Evolutionary conservation across 1,140 invertebrate species (phyloP).

Genomic region (Drosophila baimaii): DNA sequence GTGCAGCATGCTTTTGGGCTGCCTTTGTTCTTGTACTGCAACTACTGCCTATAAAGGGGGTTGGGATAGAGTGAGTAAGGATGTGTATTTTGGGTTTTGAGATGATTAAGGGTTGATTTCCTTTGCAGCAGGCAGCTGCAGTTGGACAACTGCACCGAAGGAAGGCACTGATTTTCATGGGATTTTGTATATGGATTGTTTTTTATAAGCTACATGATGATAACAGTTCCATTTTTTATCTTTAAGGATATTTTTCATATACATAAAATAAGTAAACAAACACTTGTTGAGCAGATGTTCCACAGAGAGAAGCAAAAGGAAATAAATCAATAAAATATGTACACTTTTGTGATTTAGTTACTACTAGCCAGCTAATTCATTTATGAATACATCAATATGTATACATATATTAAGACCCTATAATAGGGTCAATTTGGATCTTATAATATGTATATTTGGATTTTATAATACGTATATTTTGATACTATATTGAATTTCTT

Average conservation of each 20-base stretch:
- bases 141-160: background rate
- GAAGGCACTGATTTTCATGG: background rate
- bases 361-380: too few relatives aligned
- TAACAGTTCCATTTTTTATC: too few relatives aligned
- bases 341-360: background rate
- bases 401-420: too few relatives aligned
- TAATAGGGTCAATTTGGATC: too few relatives aligned
- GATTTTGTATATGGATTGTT: background rate
- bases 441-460: too few relatives aligned
- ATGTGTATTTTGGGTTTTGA: background rate
- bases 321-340: background rate
- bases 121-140: conserved; percentile 1
- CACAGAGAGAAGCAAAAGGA: background rate
- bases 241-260: too few relatives aligned
- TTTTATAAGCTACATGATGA: too few relatives aligned
- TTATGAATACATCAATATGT: too few relatives aligned
- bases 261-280: background rate
- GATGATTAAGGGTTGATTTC: conserved; percentile 3
- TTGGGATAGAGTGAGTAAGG: background rate
- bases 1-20: conserved; percentile 61
- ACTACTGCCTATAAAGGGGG: background rate
- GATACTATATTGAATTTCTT: too few relatives aligned
- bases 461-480: too few relatives aligned
- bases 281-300: background rate
- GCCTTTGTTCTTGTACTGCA: conserved; percentile 14